Evolutionary conservation across 2,797 vertebrate species (phyloP), one percentile per base, ranked within the genome.

Genomic region (Acanthopagrus latus): DNA sequence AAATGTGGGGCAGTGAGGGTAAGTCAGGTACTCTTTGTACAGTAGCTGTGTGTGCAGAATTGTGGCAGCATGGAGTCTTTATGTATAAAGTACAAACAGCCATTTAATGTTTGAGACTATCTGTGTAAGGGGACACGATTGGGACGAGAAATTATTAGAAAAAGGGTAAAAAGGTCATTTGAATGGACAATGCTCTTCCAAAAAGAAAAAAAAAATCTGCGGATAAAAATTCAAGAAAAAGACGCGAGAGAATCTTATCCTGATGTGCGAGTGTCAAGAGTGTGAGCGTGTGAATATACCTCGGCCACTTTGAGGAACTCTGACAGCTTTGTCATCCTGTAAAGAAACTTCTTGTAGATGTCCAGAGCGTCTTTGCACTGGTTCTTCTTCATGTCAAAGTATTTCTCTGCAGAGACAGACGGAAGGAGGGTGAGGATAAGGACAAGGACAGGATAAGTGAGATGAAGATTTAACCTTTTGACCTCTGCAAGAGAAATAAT

Each of bases 311-410:
- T 97, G 87, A 99, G 96, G 80, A 98, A 99, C 93, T 97, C 96
- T 12, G 96, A 96, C 80, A 97, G 85, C 94, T 96, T 99, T 65
- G 96, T 97, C 96, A 97, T 98, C 91, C 96, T 96, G 94, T 94
- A 95, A 58, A 98, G 95, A 91, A 99, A 99, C 82, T 97, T 98
- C 94, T 97, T 97, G 93, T 98, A 99, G 93, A 98, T 97, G 91
- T 98, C 97, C 95, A 99, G 90, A 71, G 97, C 97, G 64, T 99
- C 97, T 95, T 97, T 97, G 93, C 97, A 99, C 89, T 99, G 97
- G 90, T 95, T 97, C 94, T 97, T 98, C 94, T 96, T 97, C 97
- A 99, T 97, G 94, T 97, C 96, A 90, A 99, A 99, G 89, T 98
- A 99, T 92, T 98, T 98, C 92, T 96, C 97, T 99, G 43, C 18